These are phyloP conservation scores for Proisotoma minuta DNA, from an alignment of 2,888 invertebrate genomes.

Conservation along the genomic window DNA sequence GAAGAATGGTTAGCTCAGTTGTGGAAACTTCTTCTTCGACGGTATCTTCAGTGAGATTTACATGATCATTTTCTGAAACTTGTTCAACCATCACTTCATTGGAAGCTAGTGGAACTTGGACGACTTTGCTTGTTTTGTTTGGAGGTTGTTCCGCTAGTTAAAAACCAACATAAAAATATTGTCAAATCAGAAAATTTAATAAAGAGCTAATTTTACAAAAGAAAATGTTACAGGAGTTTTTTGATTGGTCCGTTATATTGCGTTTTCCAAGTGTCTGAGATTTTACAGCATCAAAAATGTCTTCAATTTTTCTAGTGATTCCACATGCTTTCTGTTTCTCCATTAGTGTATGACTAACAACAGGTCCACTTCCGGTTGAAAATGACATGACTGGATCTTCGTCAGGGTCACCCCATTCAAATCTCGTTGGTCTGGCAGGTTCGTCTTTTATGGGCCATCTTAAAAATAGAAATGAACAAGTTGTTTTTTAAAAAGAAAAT, in stretches of 20 bases:
- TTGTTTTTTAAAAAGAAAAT: too few relatives aligned
- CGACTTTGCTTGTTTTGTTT: too few relatives aligned
- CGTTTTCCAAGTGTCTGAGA: slow-evolving; percentile 23
- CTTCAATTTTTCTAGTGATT: slow-evolving; percentile 34
- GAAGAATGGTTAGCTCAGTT: slow-evolving; percentile 1
- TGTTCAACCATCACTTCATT: neutral
- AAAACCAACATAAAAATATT: too few relatives aligned
- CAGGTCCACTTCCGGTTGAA: slow-evolving; percentile 66
- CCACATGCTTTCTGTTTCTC: slow-evolving; percentile 52
- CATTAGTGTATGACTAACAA: slow-evolving; percentile 34
- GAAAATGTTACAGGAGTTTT: too few relatives aligned
- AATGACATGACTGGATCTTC: slow-evolving; percentile 60
- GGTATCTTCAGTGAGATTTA: slow-evolving; percentile 35
- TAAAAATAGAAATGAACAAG: too few relatives aligned
- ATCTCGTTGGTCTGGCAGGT: slow-evolving; percentile 59
- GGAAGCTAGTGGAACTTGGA: neutral
- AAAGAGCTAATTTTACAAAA: too few relatives aligned
- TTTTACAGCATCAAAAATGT: slow-evolving; percentile 45
- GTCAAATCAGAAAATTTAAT: slow-evolving; percentile 7
- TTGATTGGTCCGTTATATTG: too few relatives aligned
- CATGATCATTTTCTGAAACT: slow-evolving; percentile 20
- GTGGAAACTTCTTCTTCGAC: slow-evolving; percentile 37
- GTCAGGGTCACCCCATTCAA: slow-evolving; percentile 68
- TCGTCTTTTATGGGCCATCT: slow-evolving; percentile 50
- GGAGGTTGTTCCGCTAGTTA: slow-evolving; percentile 22